Evolutionary conservation across 2,797 vertebrate genomes (phyloP).

Genomic region (Crocidura indochinensis): DNA sequence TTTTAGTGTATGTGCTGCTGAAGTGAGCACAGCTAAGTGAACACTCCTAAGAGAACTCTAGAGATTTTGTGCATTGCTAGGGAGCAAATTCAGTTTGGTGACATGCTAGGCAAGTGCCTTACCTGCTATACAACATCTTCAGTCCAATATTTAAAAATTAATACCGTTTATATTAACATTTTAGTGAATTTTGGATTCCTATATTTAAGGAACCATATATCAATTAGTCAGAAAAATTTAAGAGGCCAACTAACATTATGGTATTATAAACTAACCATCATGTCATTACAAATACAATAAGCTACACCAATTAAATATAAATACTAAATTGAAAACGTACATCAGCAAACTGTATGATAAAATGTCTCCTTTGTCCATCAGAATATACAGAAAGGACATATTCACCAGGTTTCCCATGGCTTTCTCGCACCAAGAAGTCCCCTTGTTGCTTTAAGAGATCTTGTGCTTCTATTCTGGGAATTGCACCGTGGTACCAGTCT

Average conservation of each 20-base stretch:
- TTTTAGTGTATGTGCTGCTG: no score
- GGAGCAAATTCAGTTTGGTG: no score
- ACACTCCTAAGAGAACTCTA: neutral
- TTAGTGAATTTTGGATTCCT: slow-evolving; percentile 24
- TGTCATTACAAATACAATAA: slow-evolving; percentile 28
- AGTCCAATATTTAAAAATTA: neutral
- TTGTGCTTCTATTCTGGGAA: slow-evolving; percentile 97
- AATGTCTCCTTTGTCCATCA: slow-evolving; percentile 96
- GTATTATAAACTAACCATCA: slow-evolving; percentile 63
- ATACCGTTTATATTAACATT: neutral
- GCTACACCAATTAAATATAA: slow-evolving; percentile 74
- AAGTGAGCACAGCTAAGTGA: no score
- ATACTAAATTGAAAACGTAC: slow-evolving; percentile 92
- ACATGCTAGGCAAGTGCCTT: neutral
- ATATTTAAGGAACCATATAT: slow-evolving; percentile 20
- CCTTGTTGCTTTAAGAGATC: slow-evolving; percentile 97
- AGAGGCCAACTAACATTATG: neutral
- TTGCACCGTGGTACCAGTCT: slow-evolving; percentile 99
- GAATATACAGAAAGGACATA: slow-evolving; percentile 99
- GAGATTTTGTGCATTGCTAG: no score
- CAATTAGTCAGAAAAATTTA: slow-evolving; percentile 21
- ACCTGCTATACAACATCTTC: neutral
- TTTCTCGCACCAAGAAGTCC: slow-evolving; percentile 98
- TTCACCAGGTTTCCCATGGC: slow-evolving; percentile 98
- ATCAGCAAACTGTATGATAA: slow-evolving; percentile 98